These are phyloP conservation scores for Anneissia japonica DNA, from an alignment of 35 echinoderm and acorn worm species.

Conservation along the genomic window DNA sequence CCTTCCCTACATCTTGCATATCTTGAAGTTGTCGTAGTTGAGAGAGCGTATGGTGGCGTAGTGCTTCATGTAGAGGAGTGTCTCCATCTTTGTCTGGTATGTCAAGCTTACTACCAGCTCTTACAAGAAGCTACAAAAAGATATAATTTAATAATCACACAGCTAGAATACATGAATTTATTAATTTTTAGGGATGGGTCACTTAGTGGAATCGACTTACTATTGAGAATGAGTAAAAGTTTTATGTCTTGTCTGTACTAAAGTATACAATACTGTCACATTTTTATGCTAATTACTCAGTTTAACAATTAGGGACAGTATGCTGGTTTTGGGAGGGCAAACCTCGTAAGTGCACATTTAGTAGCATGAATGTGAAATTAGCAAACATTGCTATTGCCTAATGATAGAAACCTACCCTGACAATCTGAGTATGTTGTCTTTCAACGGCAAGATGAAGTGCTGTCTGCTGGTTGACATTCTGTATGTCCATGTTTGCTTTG, in stretches of 20 bases:
- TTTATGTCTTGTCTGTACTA: too few species aligned
- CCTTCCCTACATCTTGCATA: conserved; percentile 99
- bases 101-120: conserved; percentile 78
- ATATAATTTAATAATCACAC: neutral
- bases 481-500: conserved; percentile 85
- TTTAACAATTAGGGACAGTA: too few species aligned
- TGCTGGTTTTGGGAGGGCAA: too few species aligned
- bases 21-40: conserved; percentile 95
- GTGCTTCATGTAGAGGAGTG: conserved; percentile 85
- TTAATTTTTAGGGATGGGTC: neutral
- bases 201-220: too few species aligned
- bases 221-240: too few species aligned
- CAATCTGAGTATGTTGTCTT: conserved; percentile 96
- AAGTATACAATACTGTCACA: too few species aligned
- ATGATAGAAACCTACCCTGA: conserved; percentile 95
- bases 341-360: too few species aligned
- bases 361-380: too few species aligned
- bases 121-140: conserved; percentile 60
- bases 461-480: conserved; percentile 98
- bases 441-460: conserved; percentile 93
- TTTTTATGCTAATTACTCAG: too few species aligned
- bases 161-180: neutral
- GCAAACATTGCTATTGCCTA: too few species aligned
- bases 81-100: conserved; percentile 92
- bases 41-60: conserved; percentile 91